Base-by-base conservation (phyloP, 2,888 invertebrate genomes). In the Ditula angustiorana region DNA sequence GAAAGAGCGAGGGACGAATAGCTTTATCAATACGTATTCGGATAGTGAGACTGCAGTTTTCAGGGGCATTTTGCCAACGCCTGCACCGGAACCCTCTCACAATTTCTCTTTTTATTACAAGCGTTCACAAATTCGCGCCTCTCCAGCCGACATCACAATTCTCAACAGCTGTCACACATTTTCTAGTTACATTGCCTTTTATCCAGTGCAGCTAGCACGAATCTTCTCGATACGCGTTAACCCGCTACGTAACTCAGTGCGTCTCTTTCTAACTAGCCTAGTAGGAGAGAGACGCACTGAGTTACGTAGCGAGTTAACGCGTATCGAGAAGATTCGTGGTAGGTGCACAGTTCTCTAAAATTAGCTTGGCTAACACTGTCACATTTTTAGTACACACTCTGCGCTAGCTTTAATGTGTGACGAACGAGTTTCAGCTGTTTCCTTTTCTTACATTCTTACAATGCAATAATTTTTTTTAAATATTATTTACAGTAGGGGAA, bases 81-180 rank as follows among this genome's bases (percentile, higher is more conserved):
- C 49, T 44, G 44, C 24, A 26, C 56, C 24, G 21, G 2, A 50
- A 44, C n/a, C 68, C 71, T 69, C 68, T n/a, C n/a, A n/a, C n/a
- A n/a, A n/a, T n/a, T n/a, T n/a, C n/a, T n/a, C n/a, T n/a, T n/a
- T 76, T 76, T 75, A 72, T 73, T 73, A 75, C 75, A 75, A 68
- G 74, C 72, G 71, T 77, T 72, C 73, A 73, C 75, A 77, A 77
- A 80, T 82, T 80, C 72, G 60, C 78, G 73, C 76, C 68, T 67
- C 52, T 67, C 33, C 69, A 50, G 57, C 72, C 66, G 62, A 71
- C 70, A 69, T 72, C 71, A 78, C 75, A 72, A 75, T 76, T 72
- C 69, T 73, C 70, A 73, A 75, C 74, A 75, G 76, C 77, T 77
- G 76, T 76, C 74, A 74, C 74, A 73, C 77, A 79, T 78, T 79